Evolutionary conservation across 2,113 vertebrate genomes (phyloP).

Genomic region (Puntigrus tetrazona): DNA sequence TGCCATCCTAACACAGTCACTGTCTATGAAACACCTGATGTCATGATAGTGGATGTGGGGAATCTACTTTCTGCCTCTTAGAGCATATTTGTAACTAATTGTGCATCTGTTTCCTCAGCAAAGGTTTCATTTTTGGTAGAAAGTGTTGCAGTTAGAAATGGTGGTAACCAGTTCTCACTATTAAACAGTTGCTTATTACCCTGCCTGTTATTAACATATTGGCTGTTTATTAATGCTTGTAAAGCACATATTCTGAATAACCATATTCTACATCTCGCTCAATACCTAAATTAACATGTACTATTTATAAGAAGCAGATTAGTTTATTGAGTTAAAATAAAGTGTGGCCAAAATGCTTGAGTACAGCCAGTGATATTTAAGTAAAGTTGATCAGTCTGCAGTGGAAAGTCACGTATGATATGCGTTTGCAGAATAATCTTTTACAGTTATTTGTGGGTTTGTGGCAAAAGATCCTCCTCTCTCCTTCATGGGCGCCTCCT

Average conservation of each 20-base stretch:
- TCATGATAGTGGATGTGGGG: slow-evolving; percentile 31
- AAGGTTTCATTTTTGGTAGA: slow-evolving; percentile 14
- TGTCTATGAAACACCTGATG: slow-evolving; percentile 39
- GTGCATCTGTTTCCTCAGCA: slow-evolving; percentile 43
- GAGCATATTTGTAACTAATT: slow-evolving; percentile 40
- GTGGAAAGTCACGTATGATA: background rate
- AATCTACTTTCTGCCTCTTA: background rate
- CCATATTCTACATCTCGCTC: too few relatives aligned
- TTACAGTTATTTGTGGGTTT: slow-evolving; percentile 39
- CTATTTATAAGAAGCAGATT: too few relatives aligned
- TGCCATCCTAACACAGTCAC: background rate
- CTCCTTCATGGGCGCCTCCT: slow-evolving; percentile 49
- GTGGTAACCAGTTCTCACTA: too few relatives aligned
- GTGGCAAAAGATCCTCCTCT: slow-evolving; percentile 56
- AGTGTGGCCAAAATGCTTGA: background rate
- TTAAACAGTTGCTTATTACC: too few relatives aligned
- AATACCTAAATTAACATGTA: too few relatives aligned
- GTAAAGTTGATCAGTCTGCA: background rate
- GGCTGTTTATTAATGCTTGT: too few relatives aligned
- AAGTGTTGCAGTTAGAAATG: background rate
- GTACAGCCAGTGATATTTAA: background rate
- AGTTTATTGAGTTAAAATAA: background rate
- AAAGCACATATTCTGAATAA: too few relatives aligned
- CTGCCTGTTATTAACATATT: too few relatives aligned
- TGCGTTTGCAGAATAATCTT: background rate